Evolutionary conservation across 2,113 vertebrate species (phyloP).

Genomic region (Carassius auratus): DNA sequence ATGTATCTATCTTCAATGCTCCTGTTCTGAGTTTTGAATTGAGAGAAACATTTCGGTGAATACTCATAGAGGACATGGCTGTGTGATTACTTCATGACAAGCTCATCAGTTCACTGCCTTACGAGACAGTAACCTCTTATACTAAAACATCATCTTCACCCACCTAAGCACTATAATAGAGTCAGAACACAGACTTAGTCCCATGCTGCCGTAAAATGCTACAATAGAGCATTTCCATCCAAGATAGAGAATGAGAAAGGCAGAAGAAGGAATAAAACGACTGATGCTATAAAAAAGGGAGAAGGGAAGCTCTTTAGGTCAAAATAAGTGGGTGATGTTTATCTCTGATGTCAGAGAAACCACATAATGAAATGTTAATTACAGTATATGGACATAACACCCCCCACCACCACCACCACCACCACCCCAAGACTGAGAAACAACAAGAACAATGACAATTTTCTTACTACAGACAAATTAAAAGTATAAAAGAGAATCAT

Average conservation of each 20-base stretch:
- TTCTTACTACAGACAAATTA: background rate
- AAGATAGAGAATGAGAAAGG: constrained; percentile 1
- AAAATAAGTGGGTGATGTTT: constrained; percentile 46
- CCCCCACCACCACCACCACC: background rate
- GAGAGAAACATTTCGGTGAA: background rate
- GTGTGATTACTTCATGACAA: background rate
- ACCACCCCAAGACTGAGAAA: background rate
- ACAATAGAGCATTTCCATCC: constrained; percentile 21
- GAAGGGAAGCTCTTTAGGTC: constrained; percentile 15
- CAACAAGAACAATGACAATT: background rate
- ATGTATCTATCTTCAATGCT: background rate
- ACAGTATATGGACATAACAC: constrained; percentile 36
- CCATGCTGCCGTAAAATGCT: constrained; percentile 1
- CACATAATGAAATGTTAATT: constrained; percentile 44
- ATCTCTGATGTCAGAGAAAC: constrained; percentile 49
- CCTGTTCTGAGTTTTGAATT: background rate
- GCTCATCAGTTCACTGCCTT: constrained; percentile 36
- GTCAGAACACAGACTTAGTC: constrained; percentile 38
- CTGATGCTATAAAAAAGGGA: constrained; percentile 41
- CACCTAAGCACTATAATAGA: constrained; percentile 16
- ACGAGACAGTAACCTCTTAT: constrained; percentile 37
- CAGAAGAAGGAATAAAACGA: background rate
- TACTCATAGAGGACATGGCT: background rate
- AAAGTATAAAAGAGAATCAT: background rate
- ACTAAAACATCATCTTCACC: constrained; percentile 25